Evolutionary conservation across 2,888 invertebrate genomes (phyloP), one percentile per base, ranked within the genome.

Genomic region (Candidula unifasciata): DNA sequence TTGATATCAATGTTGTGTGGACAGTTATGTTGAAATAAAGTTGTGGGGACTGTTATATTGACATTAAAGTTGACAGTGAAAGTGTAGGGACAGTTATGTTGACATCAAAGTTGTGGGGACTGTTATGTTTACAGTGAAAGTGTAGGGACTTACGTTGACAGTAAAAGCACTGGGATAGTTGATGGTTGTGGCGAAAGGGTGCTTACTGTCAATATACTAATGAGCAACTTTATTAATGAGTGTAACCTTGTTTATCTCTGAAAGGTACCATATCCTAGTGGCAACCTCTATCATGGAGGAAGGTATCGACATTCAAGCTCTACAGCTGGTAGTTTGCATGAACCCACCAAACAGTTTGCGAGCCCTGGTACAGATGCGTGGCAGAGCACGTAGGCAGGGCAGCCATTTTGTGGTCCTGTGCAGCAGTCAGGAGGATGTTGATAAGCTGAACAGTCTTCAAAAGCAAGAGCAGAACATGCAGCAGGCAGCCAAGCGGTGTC

Each of bases 211-310:
- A 60, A n/a, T 60, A 60, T 13, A 60, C 21, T n/a, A 60, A 18
- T n/a, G 24, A 60, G 5, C 10, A n/a, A 6, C 6, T 24, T 6
- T 6, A 21, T 13, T 60, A 21, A 60, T 24, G 24, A 24, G 60
- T 6, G 8, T 6, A 18, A 18, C n/a, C 60, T 68, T 30, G 1
- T 73, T 64, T 60, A 24, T 78, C 21, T 78, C 37, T 78, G 35
- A 44, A 35, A 83, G 83, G 52, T 87, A 83, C 82, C 82, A 90
- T 84, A 89, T 92, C 21, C 86, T 92, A 1, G 89, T 93, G 27
- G 92, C 92, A 1, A 93, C 93, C 0, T 91, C 92, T 16, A 91
- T 93, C 24, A 92, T 91, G 18, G 92, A 92, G 85, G 93, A 93
- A 83, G 93, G 93, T 8, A 87, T 93, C 35, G 93, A 93, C 86